A percentile compares a stretch with the other conserved stretches of the same genome.
phyloP scores from a whole-genome alignment of 2,113 vertebrate genomes.

The Tauraco erythrolophus region DNA sequence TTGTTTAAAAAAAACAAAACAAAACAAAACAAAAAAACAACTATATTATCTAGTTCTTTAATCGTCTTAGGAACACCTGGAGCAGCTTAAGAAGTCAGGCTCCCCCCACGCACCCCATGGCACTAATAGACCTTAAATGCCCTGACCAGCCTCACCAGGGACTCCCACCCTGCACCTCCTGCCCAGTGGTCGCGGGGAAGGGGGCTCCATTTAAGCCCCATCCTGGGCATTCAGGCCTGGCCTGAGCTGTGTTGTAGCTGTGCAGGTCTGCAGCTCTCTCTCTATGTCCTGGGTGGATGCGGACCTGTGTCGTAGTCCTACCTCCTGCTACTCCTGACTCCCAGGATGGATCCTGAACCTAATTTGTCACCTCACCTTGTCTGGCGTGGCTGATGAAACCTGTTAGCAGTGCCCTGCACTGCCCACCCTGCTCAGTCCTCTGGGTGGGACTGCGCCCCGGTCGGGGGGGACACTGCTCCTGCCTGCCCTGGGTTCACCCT shows the following conservation, averaged over 20 bases:
- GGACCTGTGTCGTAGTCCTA: neutral
- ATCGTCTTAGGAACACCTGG: neutral
- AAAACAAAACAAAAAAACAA: too few relatives aligned
- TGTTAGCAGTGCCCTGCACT: fast-evolving
- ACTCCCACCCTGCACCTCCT: neutral
- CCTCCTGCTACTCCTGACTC: neutral
- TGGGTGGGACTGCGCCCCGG: fast-evolving
- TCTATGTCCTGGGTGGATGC: neutral
- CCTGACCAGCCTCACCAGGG: neutral
- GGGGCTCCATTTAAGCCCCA: neutral
- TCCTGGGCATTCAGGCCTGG: neutral
- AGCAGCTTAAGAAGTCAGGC: neutral
- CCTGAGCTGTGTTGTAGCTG: neutral
- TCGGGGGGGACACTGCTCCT: neutral
- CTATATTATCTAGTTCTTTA: neutral
- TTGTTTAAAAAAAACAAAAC: neutral
- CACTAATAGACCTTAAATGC: neutral
- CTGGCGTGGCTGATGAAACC: neutral
- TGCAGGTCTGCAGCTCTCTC: neutral
- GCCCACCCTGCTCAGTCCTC: neutral
- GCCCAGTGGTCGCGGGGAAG: neutral
- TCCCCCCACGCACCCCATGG: neutral
- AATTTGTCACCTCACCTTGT: neutral
- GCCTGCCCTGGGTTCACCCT: neutral
- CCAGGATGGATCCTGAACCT: neutral